Conservation (phyloP, 1,140 invertebrate species). For the Micrasema minimum region DNA sequence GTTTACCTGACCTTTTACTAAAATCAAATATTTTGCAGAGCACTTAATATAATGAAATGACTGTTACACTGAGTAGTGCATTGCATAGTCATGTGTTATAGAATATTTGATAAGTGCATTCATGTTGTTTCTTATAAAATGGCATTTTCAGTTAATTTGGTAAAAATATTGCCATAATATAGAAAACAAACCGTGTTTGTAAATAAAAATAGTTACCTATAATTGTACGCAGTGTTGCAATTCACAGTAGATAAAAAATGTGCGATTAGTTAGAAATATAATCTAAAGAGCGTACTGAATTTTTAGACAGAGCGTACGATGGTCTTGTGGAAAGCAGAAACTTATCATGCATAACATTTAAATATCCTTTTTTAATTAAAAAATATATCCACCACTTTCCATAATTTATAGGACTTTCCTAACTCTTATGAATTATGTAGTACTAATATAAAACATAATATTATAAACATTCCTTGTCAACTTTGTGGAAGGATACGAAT, state of each 20-base stretch:
- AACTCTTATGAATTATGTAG: too few species aligned
- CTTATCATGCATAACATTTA: not conserved
- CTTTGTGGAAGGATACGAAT: too few species aligned
- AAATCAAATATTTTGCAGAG: constrained; percentile 13
- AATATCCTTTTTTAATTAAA: not conserved
- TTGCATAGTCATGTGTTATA: constrained; percentile 37
- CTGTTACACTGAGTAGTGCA: constrained; percentile 30
- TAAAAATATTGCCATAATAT: constrained; percentile 27
- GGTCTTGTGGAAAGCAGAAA: constrained; percentile 25
- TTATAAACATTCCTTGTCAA: too few species aligned
- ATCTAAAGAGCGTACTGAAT: constrained; percentile 35
- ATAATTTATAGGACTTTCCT: too few species aligned
- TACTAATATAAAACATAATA: too few species aligned
- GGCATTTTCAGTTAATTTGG: constrained; percentile 13
- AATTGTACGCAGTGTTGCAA: constrained; percentile 9
- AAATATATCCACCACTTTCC: not conserved
- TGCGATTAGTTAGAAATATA: constrained; percentile 49
- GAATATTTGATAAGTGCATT: constrained; percentile 31
- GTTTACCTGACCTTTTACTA: constrained; percentile 4
- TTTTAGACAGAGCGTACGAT: constrained; percentile 11
- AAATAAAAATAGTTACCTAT: constrained; percentile 25
- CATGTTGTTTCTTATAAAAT: constrained; percentile 37
- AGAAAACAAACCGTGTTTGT: constrained; percentile 32
- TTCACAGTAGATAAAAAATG: constrained; percentile 28
- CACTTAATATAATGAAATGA: constrained; percentile 21